Percentiles rank a stretch among this genome's conserved stretches.
Conservation (phyloP, 2,888 invertebrate genomes). For the Diarsia rubi region DNA sequence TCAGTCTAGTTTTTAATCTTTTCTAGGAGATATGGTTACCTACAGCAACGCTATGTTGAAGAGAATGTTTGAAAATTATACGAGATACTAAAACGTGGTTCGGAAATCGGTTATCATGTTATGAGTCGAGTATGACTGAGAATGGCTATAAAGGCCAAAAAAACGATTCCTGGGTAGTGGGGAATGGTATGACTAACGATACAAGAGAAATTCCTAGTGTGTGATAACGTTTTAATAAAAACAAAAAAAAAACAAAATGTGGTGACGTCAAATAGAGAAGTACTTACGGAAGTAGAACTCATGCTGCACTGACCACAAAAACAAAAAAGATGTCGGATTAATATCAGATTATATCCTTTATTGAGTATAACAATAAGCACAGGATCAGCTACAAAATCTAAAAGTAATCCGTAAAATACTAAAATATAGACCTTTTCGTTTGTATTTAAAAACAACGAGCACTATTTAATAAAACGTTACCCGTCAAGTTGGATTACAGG, state of each 20-base stretch:
- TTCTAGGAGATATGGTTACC: not conserved
- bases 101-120: not conserved
- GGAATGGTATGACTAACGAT: not conserved
- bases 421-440: not conserved
- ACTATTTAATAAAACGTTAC: slow-evolving; percentile 22
- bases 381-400: not conserved
- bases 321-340: not conserved
- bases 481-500: slow-evolving; percentile 18
- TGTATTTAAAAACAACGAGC: not conserved
- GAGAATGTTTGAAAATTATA: not conserved
- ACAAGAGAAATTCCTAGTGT: too few relatives aligned
- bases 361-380: not conserved
- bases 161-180: not conserved
- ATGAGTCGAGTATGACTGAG: not conserved
- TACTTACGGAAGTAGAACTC: not conserved
- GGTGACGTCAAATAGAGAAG: not conserved
- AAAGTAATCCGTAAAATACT: not conserved
- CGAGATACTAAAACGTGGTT: not conserved
- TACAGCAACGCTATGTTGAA: not conserved
- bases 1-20: not conserved
- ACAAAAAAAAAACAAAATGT: too few relatives aligned
- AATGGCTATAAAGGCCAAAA: not conserved
- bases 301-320: not conserved
- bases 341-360: not conserved
- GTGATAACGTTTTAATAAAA: too few relatives aligned